phyloP scores from a whole-genome alignment of 1,140 invertebrate genomes.

The Neodiprion fabricii region DNA sequence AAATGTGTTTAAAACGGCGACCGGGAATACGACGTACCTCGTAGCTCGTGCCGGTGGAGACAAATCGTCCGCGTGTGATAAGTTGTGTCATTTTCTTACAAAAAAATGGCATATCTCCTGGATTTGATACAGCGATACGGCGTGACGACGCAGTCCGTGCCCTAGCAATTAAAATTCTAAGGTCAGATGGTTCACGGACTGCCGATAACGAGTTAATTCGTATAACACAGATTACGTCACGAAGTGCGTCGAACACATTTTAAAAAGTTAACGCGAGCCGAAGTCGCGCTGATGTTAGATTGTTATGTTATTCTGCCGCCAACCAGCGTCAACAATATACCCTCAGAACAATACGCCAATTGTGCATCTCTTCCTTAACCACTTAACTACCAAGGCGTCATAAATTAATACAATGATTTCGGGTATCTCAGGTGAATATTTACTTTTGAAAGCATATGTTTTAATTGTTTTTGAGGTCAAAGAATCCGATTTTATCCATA shows the following conservation, averaged over 20 bases:
- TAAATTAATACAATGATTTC: too few species aligned
- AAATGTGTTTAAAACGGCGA: too few species aligned
- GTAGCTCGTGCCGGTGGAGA: neutral
- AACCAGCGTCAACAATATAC: too few species aligned
- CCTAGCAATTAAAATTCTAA: neutral
- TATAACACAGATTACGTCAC: neutral
- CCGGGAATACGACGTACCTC: neutral
- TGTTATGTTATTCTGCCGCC: neutral
- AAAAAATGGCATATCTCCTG: neutral
- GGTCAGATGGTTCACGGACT: constrained; percentile 1
- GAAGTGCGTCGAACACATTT: neutral
- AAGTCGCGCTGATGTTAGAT: neutral
- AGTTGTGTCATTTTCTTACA: neutral
- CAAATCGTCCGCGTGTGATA: neutral
- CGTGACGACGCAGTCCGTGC: neutral
- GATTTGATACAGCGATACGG: neutral
- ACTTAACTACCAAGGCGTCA: too few species aligned
- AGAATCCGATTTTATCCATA: too few species aligned
- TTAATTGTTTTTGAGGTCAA: too few species aligned
- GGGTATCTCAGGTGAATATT: too few species aligned
- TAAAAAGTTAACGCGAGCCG: neutral
- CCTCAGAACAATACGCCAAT: too few species aligned
- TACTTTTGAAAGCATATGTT: too few species aligned
- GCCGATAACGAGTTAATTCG: neutral
- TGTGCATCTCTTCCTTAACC: too few species aligned